phyloP scores from a whole-genome alignment of 2,113 vertebrate genomes.

The Muntiacus muntjak region DNA sequence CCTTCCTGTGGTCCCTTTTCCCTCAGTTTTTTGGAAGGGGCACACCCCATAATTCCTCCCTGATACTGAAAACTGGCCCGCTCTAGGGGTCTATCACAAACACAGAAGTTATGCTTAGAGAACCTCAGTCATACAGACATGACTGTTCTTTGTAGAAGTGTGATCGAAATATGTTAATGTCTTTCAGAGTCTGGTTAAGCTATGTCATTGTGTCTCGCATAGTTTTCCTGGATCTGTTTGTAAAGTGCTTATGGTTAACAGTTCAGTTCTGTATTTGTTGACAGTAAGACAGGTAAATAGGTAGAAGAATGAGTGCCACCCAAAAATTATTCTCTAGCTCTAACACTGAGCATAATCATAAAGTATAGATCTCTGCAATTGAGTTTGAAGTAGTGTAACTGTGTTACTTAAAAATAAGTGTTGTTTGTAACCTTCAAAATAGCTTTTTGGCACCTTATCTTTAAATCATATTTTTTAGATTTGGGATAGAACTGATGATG shows the following conservation, averaged over 20 bases:
- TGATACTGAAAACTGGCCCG: background rate
- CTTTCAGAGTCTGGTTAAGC: conserved; percentile 23
- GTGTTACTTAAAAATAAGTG: background rate
- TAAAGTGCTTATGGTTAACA: conserved; percentile 30
- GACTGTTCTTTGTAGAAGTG: conserved; percentile 15
- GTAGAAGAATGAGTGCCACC: conserved; percentile 30
- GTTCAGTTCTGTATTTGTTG: conserved; percentile 51
- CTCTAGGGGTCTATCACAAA: background rate
- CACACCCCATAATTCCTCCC: background rate
- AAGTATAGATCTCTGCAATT: conserved; percentile 28
- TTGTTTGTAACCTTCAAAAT: conserved; percentile 14
- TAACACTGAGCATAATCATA: conserved; percentile 29
- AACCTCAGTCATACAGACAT: background rate
- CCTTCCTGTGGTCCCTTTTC: background rate
- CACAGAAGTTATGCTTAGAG: background rate
- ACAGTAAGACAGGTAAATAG: background rate
- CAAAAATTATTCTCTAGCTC: background rate
- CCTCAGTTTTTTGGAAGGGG: background rate
- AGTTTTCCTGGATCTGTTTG: conserved; percentile 22
- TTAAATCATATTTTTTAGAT: conserved; percentile 33
- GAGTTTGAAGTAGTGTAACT: conserved; percentile 31
- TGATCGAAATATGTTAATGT: background rate
- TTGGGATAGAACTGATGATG: conserved; percentile 25
- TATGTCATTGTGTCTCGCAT: conserved; percentile 1
- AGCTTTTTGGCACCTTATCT: conserved; percentile 36